phyloP scores from a whole-genome alignment of 2,888 invertebrate genomes.

The Acanthoscelides obtectus region DNA sequence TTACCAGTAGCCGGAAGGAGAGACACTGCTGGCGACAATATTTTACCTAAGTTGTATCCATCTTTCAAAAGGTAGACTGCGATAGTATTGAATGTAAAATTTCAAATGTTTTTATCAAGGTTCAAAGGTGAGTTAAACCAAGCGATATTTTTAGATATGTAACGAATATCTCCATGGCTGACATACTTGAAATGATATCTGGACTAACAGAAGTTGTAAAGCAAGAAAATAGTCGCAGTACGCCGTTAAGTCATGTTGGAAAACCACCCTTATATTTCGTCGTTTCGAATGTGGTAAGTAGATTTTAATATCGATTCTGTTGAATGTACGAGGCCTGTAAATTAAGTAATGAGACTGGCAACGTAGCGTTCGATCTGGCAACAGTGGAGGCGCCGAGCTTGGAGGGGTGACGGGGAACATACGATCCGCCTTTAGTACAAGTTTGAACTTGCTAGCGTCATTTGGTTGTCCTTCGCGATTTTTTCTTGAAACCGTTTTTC shows the following conservation, averaged over 20 bases:
- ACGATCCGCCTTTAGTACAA: too few species aligned
- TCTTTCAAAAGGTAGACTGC: slow-evolving; percentile 54
- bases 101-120: too few species aligned
- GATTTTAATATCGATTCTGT: neutral
- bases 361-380: too few species aligned
- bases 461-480: too few species aligned
- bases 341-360: too few species aligned
- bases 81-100: too few species aligned
- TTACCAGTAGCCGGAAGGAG: slow-evolving; percentile 56
- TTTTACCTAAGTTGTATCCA: slow-evolving; percentile 53
- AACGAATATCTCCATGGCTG: slow-evolving; percentile 39
- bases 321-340: too few species aligned
- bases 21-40: slow-evolving; percentile 51
- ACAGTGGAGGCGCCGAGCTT: too few species aligned
- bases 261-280: slow-evolving; percentile 47
- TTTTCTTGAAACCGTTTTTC: too few species aligned
- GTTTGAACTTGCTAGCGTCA: too few species aligned
- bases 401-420: too few species aligned
- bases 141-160: slow-evolving; percentile 34
- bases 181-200: slow-evolving; percentile 40
- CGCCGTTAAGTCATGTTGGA: slow-evolving; percentile 43
- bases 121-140: neutral
- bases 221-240: slow-evolving; percentile 39
- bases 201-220: slow-evolving; percentile 40
- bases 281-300: slow-evolving; percentile 50